These are phyloP conservation scores for Drosophila ironensis DNA, from an alignment of 1,140 invertebrate species.

Conservation along the genomic window DNA sequence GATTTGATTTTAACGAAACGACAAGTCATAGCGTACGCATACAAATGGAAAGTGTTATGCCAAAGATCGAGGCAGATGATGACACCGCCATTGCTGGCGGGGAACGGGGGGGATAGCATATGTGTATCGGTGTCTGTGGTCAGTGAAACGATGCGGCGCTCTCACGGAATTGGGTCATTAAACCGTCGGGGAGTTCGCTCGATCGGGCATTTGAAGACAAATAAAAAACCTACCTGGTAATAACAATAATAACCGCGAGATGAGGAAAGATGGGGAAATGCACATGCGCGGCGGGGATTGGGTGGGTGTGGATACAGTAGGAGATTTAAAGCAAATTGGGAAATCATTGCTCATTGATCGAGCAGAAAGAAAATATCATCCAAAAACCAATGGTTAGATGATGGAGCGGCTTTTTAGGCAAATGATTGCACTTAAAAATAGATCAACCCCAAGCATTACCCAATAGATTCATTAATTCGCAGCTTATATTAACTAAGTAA, in stretches of 20 bases:
- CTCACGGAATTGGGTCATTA: constrained; percentile 66
- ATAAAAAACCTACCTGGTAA: background rate
- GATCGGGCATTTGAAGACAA: constrained; percentile 3
- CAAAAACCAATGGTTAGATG: too few species aligned
- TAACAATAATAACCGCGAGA: background rate
- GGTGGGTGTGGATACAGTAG: constrained; percentile 6
- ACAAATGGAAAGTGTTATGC: constrained; percentile 74
- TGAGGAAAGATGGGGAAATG: constrained; percentile 20
- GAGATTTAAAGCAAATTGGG: background rate
- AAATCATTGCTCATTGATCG: background rate
- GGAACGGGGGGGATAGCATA: background rate
- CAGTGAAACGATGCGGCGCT: constrained; percentile 33
- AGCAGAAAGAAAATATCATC: too few species aligned
- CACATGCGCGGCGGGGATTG: background rate
- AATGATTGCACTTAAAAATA: too few species aligned
- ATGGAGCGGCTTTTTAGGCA: too few species aligned
- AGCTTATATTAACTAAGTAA: too few species aligned
- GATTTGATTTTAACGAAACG: constrained; percentile 74
- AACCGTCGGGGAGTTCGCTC: constrained; percentile 46
- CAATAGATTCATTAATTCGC: too few species aligned
- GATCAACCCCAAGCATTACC: too few species aligned
- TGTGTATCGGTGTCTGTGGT: constrained; percentile 60
- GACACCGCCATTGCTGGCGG: too few species aligned
- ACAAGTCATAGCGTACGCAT: constrained; percentile 60
- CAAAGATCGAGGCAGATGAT: constrained; percentile 33